Evolutionary conservation across 2,113 vertebrate species (phyloP), one percentile per base, ranked within the genome.

Genomic region (Leptosomus discolor): DNA sequence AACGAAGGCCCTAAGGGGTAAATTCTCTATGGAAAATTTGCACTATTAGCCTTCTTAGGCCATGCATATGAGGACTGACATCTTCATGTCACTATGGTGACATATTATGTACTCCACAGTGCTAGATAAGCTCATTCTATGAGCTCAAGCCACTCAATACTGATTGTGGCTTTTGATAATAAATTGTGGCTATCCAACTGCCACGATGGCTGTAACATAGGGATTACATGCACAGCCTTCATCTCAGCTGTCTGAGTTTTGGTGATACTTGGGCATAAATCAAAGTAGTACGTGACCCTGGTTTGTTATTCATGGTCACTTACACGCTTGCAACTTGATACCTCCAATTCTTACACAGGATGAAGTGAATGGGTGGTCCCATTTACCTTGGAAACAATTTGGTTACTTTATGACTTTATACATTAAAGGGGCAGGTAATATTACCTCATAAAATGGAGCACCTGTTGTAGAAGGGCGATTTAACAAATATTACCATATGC

Each of bases 381-480:
- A 22, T 75, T 95, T 93, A 54, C 50, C 76, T 71, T 84, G 73
- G 63, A 95, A 95, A 91, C 32, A 53, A 15, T 76, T 88, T 82
- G 30, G 58, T 88, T 92, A 30, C 77, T 94, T 97, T 76, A 82
- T 88, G 53, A 45, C 56, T 88, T 76, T 83, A 48, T 45, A 37
- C 54, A 34, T 92, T 93, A 96, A 89, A 87, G 50, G 56, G 53
- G 23, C 21, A 46, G 39, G 46, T 77, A 88, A 37, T 57, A 75
- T 18, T 45, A 53, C 45, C 32, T 85, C 70, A 39, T 91, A 84
- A 92, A 84, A 78, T 15, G 74, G 9, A 85, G 57, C 57, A 92
- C 50, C 37, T 77, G 60, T n/a, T 84, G n/a, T 73, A 76, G 56
- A 88, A 95, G 17, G 71, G 67, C 50, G 69, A 19, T 88, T 90